These are phyloP conservation scores for Ceratosolen solmsi DNA, from an alignment of 1,140 invertebrate species.

Conservation along the genomic window DNA sequence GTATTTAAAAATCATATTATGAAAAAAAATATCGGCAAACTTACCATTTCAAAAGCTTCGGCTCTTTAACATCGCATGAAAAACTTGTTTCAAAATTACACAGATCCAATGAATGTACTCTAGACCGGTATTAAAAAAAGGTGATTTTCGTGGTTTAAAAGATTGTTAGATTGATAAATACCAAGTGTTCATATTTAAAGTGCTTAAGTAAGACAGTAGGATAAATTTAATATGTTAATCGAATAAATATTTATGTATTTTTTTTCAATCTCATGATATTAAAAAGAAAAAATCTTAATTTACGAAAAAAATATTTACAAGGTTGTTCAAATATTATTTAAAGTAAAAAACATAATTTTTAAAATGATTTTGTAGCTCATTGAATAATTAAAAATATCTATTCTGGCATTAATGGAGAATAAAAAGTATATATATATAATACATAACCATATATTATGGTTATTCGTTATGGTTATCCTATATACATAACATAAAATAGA, in stretches of 20 bases:
- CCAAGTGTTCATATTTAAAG: conserved; percentile 11
- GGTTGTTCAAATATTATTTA: background rate
- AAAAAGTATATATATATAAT: background rate
- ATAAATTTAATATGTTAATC: background rate
- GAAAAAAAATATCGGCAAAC: background rate
- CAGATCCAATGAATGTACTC: background rate
- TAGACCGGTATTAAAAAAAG: conserved; percentile 1
- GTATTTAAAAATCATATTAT: background rate
- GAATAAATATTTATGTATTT: background rate
- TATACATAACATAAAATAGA: too few relatives aligned
- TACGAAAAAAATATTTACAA: background rate
- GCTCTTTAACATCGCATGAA: background rate
- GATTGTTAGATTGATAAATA: background rate
- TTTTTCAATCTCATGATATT: background rate
- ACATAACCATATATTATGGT: too few relatives aligned
- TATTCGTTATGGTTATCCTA: too few relatives aligned
- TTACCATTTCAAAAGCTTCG: background rate
- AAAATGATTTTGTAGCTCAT: background rate
- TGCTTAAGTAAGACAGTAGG: background rate
- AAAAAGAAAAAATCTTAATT: background rate
- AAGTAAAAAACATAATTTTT: too few relatives aligned
- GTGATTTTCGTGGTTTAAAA: background rate
- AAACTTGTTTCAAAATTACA: conserved; percentile 3
- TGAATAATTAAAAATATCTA: background rate
- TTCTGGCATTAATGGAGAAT: background rate